phyloP scores from a whole-genome alignment of 2,888 invertebrate species.

The Andrena fulva region DNA sequence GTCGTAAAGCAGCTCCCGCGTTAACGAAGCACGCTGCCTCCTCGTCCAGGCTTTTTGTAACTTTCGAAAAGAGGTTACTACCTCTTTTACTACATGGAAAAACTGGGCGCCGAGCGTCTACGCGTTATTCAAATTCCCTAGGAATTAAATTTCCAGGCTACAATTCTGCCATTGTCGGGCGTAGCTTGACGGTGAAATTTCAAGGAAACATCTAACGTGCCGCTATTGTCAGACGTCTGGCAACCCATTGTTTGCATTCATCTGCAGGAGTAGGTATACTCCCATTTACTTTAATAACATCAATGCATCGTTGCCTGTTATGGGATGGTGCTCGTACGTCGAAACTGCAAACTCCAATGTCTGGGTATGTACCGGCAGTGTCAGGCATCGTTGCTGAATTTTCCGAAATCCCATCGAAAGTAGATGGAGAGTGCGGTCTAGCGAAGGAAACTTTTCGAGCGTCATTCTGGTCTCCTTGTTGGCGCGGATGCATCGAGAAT shows the following conservation, averaged over 20 bases:
- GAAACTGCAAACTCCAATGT: conserved; percentile 1
- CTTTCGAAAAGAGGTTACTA: conserved; percentile 28
- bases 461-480: neutral
- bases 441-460: conserved; percentile 1
- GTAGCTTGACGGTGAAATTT: conserved; percentile 59
- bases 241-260: conserved; percentile 64
- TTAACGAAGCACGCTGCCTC: conserved; percentile 42
- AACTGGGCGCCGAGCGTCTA: neutral
- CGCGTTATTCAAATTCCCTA: conserved; percentile 56
- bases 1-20: conserved; percentile 47
- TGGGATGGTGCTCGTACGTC: conserved; percentile 20
- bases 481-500: neutral
- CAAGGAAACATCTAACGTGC: conserved; percentile 31
- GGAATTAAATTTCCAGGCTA: conserved; percentile 60
- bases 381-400: conserved; percentile 39
- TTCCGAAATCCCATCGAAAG: conserved; percentile 16
- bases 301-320: conserved; percentile 43
- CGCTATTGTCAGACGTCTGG: conserved; percentile 24
- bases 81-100: conserved; percentile 19
- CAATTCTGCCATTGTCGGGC: conserved; percentile 35
- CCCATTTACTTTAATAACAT: conserved; percentile 59
- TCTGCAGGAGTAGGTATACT: conserved; percentile 39
- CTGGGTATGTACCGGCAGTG: conserved; percentile 1
- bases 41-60: conserved; percentile 36
- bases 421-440: neutral